These are phyloP conservation scores for Struthidea cinerea DNA, from an alignment of 2,113 vertebrate genomes.

Conservation along the genomic window DNA sequence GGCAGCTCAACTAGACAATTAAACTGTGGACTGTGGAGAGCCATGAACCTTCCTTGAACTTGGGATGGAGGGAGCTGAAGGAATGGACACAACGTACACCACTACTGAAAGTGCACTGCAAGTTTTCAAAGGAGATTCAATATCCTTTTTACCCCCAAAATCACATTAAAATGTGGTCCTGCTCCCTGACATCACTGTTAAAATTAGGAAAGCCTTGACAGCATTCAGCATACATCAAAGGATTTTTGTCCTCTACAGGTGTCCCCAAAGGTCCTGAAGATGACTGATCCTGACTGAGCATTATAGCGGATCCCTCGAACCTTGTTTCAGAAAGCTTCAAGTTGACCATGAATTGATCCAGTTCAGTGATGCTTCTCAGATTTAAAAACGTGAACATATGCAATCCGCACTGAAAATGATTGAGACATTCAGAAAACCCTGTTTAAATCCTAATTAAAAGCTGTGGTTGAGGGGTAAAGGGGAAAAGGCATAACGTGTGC, in stretches of 20 bases:
- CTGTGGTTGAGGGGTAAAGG: background rate
- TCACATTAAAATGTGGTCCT: background rate
- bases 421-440: background rate
- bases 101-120: background rate
- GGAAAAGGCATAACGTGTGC: fast-evolving
- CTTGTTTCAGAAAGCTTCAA: background rate
- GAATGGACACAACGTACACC: background rate
- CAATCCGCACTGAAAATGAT: background rate
- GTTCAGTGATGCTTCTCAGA: background rate
- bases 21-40: background rate
- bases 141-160: background rate
- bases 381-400: background rate
- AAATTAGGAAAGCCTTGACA: background rate
- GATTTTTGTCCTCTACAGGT: background rate
- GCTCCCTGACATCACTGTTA: background rate
- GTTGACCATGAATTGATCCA: background rate
- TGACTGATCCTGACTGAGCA: background rate
- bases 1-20: background rate
- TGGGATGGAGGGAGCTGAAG: background rate
- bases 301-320: background rate
- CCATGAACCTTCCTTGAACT: background rate
- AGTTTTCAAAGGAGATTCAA: background rate
- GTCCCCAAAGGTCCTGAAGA: background rate
- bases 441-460: background rate
- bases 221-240: background rate